Base-by-base conservation (phyloP, 2,797 vertebrate genomes). In the Morelia viridis region DNA sequence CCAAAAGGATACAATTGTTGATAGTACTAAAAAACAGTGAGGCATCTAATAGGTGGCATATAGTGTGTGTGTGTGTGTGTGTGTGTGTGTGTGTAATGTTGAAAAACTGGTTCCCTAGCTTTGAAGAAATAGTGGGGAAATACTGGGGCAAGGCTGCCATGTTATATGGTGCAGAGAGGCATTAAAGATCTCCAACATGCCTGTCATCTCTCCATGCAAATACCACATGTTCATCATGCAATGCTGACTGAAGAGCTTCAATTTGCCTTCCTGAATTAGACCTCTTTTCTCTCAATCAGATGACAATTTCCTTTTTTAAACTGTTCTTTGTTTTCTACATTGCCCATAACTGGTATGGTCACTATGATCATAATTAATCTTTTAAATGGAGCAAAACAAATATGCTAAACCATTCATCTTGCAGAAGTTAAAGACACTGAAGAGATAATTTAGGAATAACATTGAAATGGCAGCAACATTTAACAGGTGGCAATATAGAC, bases 341-440 rank as follows among this genome's bases (percentile, higher is more conserved):
- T 90, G 11, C 87, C 2, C 19, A 8, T 91, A 57, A 41, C 24
- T 41, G 64, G 26, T 88, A 92, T 84, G 71, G 41, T 89, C n/a
- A 83, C 2, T 64, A 31, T 15, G 60, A 60, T 9, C 26, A 86
- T 64, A 65, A 4, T 28, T 2, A 88, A 84, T 62, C 9, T 89
- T 92, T 76, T 58, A 91, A 86, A 56, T 89, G 28, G 57, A 90
- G 46, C 22, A 88, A 64, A 46, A 93, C 92, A 92, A 90, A 80
- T 65, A 13, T 56, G 8, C 57, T 91, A 76, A 31, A 85, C 15
- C 60, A 50, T 80, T 84, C 85, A 76, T n/a, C 88, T 10, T 50
- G 84, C 57, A 84, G 89, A 90, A 85, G 26, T 62, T 68, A 85
- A 92, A 89, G 56, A 10, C 3, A 8, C 60, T 28, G 64, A 41